Evolutionary conservation across 2,888 invertebrate genomes (phyloP).

Genomic region (Drosophila limbata): DNA sequence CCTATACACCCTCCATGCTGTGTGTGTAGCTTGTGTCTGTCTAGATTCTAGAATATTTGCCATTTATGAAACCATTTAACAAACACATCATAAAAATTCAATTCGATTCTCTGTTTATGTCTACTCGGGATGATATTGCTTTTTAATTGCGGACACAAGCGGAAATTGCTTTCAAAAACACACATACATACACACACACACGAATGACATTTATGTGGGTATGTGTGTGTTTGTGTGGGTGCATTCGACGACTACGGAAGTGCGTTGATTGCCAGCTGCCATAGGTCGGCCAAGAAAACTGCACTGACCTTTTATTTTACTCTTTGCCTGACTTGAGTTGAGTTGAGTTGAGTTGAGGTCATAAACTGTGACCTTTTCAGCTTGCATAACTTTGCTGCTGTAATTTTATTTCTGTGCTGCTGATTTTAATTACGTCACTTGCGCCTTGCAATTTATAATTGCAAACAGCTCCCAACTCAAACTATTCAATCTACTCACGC

Average conservation of each 20-base stretch:
- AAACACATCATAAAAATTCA: constrained; percentile 81
- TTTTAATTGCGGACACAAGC: constrained; percentile 83
- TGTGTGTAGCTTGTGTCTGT: constrained; percentile 28
- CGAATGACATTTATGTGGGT: constrained; percentile 16
- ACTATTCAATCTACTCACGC: constrained; percentile 27
- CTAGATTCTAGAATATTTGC: constrained; percentile 53
- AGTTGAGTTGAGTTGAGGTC: constrained; percentile 17
- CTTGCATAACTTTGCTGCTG: constrained; percentile 9
- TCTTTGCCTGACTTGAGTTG: constrained; percentile 44
- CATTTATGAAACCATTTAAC: constrained; percentile 78
- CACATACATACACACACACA: constrained; percentile 29
- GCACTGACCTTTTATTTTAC: constrained; percentile 45
- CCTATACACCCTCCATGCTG: constrained; percentile 14
- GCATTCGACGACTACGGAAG: constrained; percentile 57
- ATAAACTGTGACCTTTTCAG: constrained; percentile 66
- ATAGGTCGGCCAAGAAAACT: constrained; percentile 41
- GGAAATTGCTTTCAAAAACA: constrained; percentile 77
- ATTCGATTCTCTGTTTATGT: constrained; percentile 73
- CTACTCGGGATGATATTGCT: constrained; percentile 72
- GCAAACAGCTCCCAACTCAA: constrained; percentile 56
- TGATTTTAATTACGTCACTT: constrained; percentile 60
- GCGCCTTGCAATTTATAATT: constrained; percentile 72
- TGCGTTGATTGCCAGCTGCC: constrained; percentile 69
- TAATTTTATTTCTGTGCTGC: constrained; percentile 28
- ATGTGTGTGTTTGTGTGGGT: constrained; percentile 9